A percentile compares a stretch with the other conserved stretches of the same genome.
These are phyloP conservation scores for Daboia siamensis DNA, from an alignment of 2,113 vertebrate species.

Conservation along the genomic window DNA sequence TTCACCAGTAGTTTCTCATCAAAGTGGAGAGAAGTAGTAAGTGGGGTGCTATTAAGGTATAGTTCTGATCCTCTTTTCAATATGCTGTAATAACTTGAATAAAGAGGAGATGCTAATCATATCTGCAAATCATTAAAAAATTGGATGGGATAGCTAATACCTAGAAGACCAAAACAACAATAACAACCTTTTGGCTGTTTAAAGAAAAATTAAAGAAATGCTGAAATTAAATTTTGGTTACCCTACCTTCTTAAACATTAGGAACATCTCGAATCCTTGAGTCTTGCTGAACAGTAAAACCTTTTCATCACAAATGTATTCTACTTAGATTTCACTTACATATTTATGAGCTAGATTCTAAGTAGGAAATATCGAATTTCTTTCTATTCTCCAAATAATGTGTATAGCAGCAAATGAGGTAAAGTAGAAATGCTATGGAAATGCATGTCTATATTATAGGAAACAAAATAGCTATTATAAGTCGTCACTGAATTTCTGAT, in stretches of 20 bases:
- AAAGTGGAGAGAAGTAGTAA: not conserved
- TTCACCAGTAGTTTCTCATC: not conserved
- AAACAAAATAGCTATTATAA: constrained; percentile 30
- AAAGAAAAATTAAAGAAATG: not conserved
- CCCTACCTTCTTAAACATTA: not conserved
- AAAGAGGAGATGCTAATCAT: not conserved
- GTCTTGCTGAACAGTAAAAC: not conserved
- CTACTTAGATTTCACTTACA: constrained; percentile 2
- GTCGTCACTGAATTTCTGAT: constrained; percentile 14
- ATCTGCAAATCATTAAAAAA: not conserved
- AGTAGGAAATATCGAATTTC: constrained; percentile 30
- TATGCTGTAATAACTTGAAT: not conserved
- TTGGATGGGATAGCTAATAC: not conserved
- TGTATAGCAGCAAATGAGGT: constrained; percentile 16
- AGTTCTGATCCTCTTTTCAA: not conserved
- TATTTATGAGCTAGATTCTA: constrained; percentile 12
- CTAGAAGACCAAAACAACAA: not conserved
- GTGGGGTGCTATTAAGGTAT: not conserved
- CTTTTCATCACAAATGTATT: not conserved
- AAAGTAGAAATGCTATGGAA: constrained; percentile 18
- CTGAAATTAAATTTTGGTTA: not conserved
- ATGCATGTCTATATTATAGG: constrained; percentile 21
- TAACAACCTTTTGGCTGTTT: not conserved
- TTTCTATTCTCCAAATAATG: constrained; percentile 18
- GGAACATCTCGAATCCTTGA: not conserved